Evolutionary conservation across 2,797 vertebrate species (phyloP).

Genomic region (Fundulus diaphanus): DNA sequence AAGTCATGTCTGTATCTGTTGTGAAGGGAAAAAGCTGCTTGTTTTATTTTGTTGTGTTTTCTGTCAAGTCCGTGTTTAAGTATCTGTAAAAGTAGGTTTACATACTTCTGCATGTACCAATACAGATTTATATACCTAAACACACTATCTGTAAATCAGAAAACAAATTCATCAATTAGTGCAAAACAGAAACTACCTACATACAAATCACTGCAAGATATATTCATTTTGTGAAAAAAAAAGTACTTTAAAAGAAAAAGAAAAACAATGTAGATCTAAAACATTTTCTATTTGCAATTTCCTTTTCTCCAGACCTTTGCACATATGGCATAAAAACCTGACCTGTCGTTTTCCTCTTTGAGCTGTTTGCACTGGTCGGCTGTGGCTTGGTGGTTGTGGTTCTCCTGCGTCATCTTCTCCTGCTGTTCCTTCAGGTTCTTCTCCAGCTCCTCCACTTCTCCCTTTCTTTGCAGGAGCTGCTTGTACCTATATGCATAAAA

Average conservation of each 20-base stretch:
- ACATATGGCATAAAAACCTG: slow-evolving; percentile 30
- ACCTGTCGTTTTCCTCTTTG: slow-evolving; percentile 92
- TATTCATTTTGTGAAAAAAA: background rate
- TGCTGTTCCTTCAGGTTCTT: slow-evolving; percentile 90
- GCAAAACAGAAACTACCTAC: background rate
- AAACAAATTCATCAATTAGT: background rate
- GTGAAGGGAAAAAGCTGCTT: too few species aligned
- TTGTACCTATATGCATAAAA: slow-evolving; percentile 85
- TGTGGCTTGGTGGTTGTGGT: slow-evolving; percentile 86
- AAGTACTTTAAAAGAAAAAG: background rate
- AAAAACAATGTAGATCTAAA: background rate
- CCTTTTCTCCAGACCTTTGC: too few species aligned
- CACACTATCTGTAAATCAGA: background rate
- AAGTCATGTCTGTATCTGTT: too few species aligned
- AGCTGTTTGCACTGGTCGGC: slow-evolving; percentile 87
- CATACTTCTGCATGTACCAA: too few species aligned
- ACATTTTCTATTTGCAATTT: background rate
- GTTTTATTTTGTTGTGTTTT: too few species aligned
- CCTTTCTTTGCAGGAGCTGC: slow-evolving; percentile 92
- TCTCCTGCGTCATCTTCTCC: slow-evolving; percentile 92
- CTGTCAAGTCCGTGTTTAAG: too few species aligned
- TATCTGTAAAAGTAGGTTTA: too few species aligned
- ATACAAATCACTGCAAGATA: background rate
- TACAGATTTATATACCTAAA: background rate
- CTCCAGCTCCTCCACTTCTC: slow-evolving; percentile 93